A percentile compares a stretch with the other conserved stretches of the same genome.
Conservation (phyloP, 2,888 invertebrate genomes). For the Thumatha senex region DNA sequence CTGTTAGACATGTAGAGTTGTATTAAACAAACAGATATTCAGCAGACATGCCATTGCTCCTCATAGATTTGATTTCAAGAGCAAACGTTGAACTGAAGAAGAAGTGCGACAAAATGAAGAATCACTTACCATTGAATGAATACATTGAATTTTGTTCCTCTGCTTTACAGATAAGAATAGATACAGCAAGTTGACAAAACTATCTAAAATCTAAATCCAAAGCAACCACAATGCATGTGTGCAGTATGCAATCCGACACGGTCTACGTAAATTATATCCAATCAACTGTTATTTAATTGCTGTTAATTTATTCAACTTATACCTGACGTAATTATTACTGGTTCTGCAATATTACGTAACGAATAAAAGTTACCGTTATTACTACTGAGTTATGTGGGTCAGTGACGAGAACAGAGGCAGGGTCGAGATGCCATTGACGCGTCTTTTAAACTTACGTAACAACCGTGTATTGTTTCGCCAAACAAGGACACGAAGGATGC, state of each 20-base stretch:
- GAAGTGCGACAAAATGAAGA: no score
- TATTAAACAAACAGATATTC: no score
- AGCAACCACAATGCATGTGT: background rate
- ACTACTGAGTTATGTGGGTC: slow-evolving; percentile 78
- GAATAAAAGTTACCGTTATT: slow-evolving; percentile 67
- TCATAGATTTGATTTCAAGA: no score
- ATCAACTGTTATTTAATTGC: slow-evolving; percentile 23
- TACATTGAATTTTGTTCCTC: no score
- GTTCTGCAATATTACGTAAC: slow-evolving; percentile 60
- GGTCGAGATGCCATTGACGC: slow-evolving; percentile 80
- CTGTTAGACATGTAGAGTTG: slow-evolving; percentile 12
- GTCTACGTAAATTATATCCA: slow-evolving; percentile 9
- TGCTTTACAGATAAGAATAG: no score
- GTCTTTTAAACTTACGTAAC: slow-evolving; percentile 69
- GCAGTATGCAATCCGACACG: background rate
- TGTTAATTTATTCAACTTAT: slow-evolving; percentile 39
- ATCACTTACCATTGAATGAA: no score
- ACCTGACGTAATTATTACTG: slow-evolving; percentile 51
- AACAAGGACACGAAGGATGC: slow-evolving; percentile 59
- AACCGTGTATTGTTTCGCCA: slow-evolving; percentile 64
- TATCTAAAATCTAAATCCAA: background rate
- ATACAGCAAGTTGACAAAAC: no score
- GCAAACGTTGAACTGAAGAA: background rate
- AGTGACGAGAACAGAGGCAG: slow-evolving; percentile 77
- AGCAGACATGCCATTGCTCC: background rate